A percentile compares a stretch with the other conserved stretches of the same genome.
Conservation (phyloP, 2,797 vertebrate species). For the Sebastes minor region DNA sequence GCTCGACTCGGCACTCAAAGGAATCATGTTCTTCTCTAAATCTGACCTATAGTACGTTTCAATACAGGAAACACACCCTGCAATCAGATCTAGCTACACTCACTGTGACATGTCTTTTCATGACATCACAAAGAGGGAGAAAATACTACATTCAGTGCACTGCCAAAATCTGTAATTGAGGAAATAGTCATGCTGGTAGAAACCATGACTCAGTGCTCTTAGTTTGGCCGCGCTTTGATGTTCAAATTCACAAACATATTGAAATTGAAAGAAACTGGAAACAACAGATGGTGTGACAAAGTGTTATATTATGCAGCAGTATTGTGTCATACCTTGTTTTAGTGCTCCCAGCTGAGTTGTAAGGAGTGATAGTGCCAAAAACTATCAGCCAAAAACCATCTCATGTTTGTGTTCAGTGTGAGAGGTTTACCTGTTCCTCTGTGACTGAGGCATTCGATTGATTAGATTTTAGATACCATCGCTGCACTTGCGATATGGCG, state of each 20-base stretch:
- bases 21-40: conserved; percentile 29
- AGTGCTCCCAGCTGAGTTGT: conserved; percentile 44
- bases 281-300: conserved; percentile 63
- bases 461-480: background rate
- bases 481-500: background rate
- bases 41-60: conserved; percentile 18
- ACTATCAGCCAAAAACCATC: conserved; percentile 20
- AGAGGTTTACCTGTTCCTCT: conserved; percentile 7
- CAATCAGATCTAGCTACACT: conserved; percentile 22
- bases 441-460: conserved; percentile 12
- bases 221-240: conserved; percentile 43
- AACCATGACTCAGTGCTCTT: conserved; percentile 37
- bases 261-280: conserved; percentile 51
- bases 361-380: conserved; percentile 38
- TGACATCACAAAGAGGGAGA: conserved; percentile 12
- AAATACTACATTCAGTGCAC: background rate
- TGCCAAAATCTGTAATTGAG: conserved; percentile 41
- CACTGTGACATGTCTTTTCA: conserved; percentile 5
- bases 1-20: background rate
- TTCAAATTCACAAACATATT: conserved; percentile 52
- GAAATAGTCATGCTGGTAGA: conserved; percentile 20
- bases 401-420: conserved; percentile 20
- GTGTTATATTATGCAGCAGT: conserved; percentile 48
- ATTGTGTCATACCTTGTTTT: conserved; percentile 58
- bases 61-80: background rate